Conservation (phyloP, 2,888 invertebrate species). For the Melitaea athalia region DNA sequence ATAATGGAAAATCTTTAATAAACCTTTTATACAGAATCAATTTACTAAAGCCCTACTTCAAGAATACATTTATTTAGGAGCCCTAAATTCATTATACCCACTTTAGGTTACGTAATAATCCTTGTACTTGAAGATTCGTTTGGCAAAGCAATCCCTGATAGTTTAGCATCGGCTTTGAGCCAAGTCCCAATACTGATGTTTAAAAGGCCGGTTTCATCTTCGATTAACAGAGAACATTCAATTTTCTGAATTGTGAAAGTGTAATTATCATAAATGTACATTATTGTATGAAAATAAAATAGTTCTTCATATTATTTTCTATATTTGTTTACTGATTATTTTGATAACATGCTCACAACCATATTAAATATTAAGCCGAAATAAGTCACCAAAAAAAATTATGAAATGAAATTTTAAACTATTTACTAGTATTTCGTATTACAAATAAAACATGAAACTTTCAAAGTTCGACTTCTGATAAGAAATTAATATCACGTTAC, state of each 20-base stretch:
- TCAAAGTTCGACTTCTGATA: background rate
- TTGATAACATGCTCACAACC: too few species aligned
- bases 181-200: constrained; percentile 21
- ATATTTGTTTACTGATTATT: too few species aligned
- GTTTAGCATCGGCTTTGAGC: constrained; percentile 9
- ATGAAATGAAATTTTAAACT: too few species aligned
- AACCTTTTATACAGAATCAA: background rate
- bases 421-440: background rate
- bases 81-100: constrained; percentile 10
- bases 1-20: background rate
- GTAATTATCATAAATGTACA: background rate
- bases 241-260: constrained; percentile 13
- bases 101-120: constrained; percentile 2
- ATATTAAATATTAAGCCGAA: too few species aligned
- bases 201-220: constrained; percentile 26
- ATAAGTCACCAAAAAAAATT: too few species aligned
- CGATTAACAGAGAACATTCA: constrained; percentile 33
- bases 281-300: too few species aligned
- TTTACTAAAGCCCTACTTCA: background rate
- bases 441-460: background rate
- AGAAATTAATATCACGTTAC: constrained; percentile 14
- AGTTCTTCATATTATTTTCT: too few species aligned
- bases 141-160: constrained; percentile 10
- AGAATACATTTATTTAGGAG: background rate
- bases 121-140: constrained; percentile 4